Evolutionary conservation across 1,140 invertebrate species (phyloP), one percentile per base, ranked within the genome.

Genomic region (Drosophila neocordata): DNA sequence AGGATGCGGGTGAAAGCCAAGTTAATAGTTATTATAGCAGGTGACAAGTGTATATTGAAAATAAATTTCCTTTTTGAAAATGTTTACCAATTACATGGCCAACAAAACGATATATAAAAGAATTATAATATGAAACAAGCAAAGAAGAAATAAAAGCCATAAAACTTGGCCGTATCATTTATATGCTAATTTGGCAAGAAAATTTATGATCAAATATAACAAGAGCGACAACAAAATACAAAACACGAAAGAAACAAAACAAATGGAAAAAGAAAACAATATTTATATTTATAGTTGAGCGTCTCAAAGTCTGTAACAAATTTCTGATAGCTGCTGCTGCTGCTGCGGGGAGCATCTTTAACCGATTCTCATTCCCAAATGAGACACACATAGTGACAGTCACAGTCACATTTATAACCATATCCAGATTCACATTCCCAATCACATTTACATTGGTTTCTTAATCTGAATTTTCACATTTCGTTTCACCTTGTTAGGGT

Each of bases 401-500:
- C 65, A 52, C 59, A 48, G 48, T 7, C 27, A 31, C 27, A 31
- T 31, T 6, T 31, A 31, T 31, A 31, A 6, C 27, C 27, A 31
- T 31, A 31, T 31, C 27, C 27, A 31, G 27, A 31, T 31, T 61
- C 77, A 79, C 58, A 69, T 61, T 52, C 52, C 65, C 20, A 55
- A 57, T n/a, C 60, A 65, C 51, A 27, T 55, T 55, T 35, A 58
- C 55, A 63, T 69, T 60, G 75, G 68, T 72, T 74, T 67, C 69
- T 63, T 85, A 73, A 73, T 73, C 73, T 55, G 81, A 68, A 61
- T 85, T 70, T 85, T 85, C 73, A 77, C 81, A 85, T 85, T 85
- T 85, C 77, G 82, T 78, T 85, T 82, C 82, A 87, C 82, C 82
- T 85, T 87, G 82, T 85, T 85, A 85, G 77, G 70, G 41, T 37